Percentiles rank a stretch among this genome's conserved stretches.
phyloP scores from a whole-genome alignment of 1,140 invertebrate genomes.

The Euwallacea fornicatus region DNA sequence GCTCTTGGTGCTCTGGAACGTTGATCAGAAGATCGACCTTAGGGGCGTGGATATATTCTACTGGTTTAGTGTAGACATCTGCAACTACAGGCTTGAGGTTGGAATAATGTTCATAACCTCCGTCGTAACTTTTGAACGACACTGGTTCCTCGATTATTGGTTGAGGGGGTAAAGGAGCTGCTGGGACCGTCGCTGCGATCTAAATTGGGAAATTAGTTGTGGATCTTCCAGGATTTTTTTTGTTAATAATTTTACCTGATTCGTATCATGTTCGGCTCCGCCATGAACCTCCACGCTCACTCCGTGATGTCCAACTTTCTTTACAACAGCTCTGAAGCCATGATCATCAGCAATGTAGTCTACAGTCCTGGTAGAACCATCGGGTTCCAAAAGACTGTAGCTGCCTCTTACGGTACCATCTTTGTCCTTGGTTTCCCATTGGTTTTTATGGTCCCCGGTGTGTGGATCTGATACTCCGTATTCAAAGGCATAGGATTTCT shows the following conservation, averaged over 20 bases:
- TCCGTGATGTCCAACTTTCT: slow-evolving; percentile 42
- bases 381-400: slow-evolving; percentile 56
- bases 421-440: slow-evolving; percentile 56
- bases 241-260: too few species aligned
- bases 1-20: slow-evolving; percentile 21
- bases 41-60: slow-evolving; percentile 28
- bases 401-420: slow-evolving; percentile 56
- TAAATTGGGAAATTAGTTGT: not conserved
- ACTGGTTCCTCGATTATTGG: slow-evolving; percentile 15
- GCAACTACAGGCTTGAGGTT: slow-evolving; percentile 18
- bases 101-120: slow-evolving; percentile 24
- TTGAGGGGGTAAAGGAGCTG: slow-evolving; percentile 13
- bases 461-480: slow-evolving; percentile 57
- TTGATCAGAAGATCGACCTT: slow-evolving; percentile 26
- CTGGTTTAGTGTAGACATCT: slow-evolving; percentile 28
- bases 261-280: slow-evolving; percentile 15
- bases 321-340: slow-evolving; percentile 56
- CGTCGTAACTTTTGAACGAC: slow-evolving; percentile 35
- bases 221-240: not conserved
- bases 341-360: slow-evolving; percentile 56
- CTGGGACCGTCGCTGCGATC: slow-evolving; percentile 4
- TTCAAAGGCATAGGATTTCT: slow-evolving; percentile 54
- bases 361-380: slow-evolving; percentile 55
- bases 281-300: slow-evolving; percentile 36
- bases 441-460: slow-evolving; percentile 58